A percentile compares a stretch with the other conserved stretches of the same genome.
These are phyloP conservation scores for Dicyrtoma fusca DNA, from an alignment of 2,888 invertebrate species.

Conservation along the genomic window DNA sequence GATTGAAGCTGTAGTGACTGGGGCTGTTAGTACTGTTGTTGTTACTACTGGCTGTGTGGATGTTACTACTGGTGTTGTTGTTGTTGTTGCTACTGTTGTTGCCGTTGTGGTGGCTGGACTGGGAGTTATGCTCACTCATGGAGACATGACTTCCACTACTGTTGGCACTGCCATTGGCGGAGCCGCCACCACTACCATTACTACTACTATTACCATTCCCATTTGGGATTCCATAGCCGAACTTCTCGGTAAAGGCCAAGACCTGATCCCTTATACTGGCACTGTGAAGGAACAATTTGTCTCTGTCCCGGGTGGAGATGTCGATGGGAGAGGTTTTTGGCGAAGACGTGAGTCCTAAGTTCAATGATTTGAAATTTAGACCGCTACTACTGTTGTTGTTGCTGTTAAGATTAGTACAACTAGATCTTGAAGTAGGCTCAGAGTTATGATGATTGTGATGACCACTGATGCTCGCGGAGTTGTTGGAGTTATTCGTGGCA, in stretches of 20 bases:
- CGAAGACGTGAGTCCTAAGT: constrained; percentile 31
- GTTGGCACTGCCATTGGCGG: constrained; percentile 4
- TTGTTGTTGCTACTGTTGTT: neutral
- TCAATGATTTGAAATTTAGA: constrained; percentile 28
- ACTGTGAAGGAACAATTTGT: constrained; percentile 42
- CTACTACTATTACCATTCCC: constrained; percentile 29
- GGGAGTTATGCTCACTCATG: too few species aligned
- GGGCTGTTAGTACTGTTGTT: constrained; percentile 15
- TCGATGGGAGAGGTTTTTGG: constrained; percentile 29
- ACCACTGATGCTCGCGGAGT: constrained; percentile 1
- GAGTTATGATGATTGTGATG: constrained; percentile 11
- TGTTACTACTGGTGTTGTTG: constrained; percentile 11
- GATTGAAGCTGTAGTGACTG: constrained; percentile 24
- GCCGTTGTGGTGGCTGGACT: neutral
- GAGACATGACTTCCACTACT: too few species aligned
- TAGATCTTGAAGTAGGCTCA: neutral
- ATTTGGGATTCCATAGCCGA: constrained; percentile 51
- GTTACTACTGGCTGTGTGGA: constrained; percentile 1
- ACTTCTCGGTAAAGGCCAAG: constrained; percentile 54
- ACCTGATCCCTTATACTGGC: constrained; percentile 52
- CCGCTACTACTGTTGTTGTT: constrained; percentile 25
- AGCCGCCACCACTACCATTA: constrained; percentile 14
- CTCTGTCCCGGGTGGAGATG: constrained; percentile 34
- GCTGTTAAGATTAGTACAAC: constrained; percentile 12
- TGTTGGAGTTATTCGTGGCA: constrained; percentile 25